Base-by-base conservation (phyloP, 1,140 invertebrate species). In the Diuraphis noxia region DNA sequence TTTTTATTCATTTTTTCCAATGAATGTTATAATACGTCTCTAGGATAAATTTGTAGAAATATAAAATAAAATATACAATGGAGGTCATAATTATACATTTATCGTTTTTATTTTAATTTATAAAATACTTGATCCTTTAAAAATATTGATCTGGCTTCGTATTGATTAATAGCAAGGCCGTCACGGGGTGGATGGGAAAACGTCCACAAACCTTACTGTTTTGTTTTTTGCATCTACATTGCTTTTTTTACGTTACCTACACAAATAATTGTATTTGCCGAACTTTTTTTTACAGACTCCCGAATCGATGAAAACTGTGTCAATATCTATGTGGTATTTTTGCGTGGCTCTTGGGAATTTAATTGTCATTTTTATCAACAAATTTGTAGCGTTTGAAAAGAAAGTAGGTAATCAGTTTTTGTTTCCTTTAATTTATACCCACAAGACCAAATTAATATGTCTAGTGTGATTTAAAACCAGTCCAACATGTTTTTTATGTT, bases 311-410 rank as follows among this genome's bases (percentile, higher is more conserved):
- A 94, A 94, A 92, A 94, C 94, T 0, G 94, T 94, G 21, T 94
- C 94, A 10, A 94, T 94, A n/a, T 94, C 94, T 13, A 93, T 93
- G 34, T 94, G 94, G 94, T 94, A 94, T 88, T 91, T 94, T 0
- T 94, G 94, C 40, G 94, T 94, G 85, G 94, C 94, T 2, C 93
- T 94, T 79, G 94, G 94, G 2, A 94, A 94, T 92, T 93, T 94
- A 1, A 93, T 94, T 91, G 94, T 94, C 5, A 93, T 94, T 0
- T 56, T 94, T 34, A 92, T 94, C 13, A 82, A 91, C 77, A 46
- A 82, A 49, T 30, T 40, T 21, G 8, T 49, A 46, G 21, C 40
- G 34, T 91, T 91, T 34, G 43, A 91, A 77, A 91, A 91, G 36
- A 77, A 91, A 91, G 46, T 38, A 82, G 9, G 89, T 91, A 40